A percentile compares a stretch with the other conserved stretches of the same genome.
phyloP scores from a whole-genome alignment of 2,113 vertebrate species.

The Pundamilia nyererei region DNA sequence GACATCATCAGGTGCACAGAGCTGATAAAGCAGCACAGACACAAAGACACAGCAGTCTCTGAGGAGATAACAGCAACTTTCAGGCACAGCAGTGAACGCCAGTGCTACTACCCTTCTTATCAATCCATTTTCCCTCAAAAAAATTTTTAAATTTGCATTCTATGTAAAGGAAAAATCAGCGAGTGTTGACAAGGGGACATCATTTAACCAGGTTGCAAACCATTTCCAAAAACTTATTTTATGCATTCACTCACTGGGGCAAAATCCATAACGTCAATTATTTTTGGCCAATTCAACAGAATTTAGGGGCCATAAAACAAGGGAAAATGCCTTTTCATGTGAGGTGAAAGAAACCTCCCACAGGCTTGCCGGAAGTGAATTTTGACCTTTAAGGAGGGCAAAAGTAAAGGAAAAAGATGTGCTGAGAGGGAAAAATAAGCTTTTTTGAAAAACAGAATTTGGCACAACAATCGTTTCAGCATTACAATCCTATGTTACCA shows the following conservation, averaged over 20 bases:
- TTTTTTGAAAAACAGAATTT: neutral
- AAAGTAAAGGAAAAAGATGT: neutral
- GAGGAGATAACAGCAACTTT: neutral
- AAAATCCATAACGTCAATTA: neutral
- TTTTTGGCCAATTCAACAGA: neutral
- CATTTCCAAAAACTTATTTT: neutral
- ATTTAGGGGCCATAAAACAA: neutral
- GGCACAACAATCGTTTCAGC: neutral
- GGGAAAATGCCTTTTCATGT: neutral
- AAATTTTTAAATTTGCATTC: neutral
- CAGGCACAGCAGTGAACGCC: neutral
- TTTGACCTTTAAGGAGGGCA: neutral
- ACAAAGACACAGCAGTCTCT: neutral
- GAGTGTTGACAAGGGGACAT: neutral
- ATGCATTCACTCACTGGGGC: neutral
- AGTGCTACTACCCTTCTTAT: neutral
- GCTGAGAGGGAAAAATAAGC: neutral
- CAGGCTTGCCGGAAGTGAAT: neutral
- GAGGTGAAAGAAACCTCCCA: neutral
- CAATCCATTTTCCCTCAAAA: neutral
- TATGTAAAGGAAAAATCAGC: neutral
- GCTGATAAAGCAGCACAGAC: constrained; percentile 24
- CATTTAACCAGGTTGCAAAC: neutral
- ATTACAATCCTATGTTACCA: neutral
- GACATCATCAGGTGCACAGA: neutral